Conservation (phyloP, 64 coral and sea anemone genomes). For the Montipora foliosa region DNA sequence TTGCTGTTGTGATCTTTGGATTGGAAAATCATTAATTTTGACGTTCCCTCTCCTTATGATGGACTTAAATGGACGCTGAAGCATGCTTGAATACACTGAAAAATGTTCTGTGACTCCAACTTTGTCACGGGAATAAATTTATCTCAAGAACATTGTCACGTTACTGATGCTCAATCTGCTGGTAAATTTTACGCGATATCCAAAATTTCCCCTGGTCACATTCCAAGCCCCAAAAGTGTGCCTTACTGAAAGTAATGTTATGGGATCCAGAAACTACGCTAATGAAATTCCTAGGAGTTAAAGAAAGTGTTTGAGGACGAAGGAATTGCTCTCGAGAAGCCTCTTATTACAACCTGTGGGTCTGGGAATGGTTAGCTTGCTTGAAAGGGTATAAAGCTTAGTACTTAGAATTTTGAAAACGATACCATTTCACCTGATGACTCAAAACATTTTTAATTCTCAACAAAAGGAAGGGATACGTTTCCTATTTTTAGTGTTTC, state of each 20-base stretch:
- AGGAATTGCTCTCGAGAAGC: constrained; percentile 66
- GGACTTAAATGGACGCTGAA: not conserved
- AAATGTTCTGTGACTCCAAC: constrained; percentile 78
- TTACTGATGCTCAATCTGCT: constrained; percentile 75
- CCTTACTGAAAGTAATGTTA: constrained; percentile 53
- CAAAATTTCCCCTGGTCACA: constrained; percentile 87
- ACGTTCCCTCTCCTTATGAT: not conserved
- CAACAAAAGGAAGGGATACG: too few relatives aligned
- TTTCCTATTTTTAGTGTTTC: too few relatives aligned
- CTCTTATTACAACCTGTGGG: constrained; percentile 84
- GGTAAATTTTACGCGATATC: constrained; percentile 76
- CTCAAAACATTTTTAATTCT: too few relatives aligned
- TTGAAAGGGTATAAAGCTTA: not conserved
- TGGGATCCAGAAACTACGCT: constrained; percentile 64
- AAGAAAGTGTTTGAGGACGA: constrained; percentile 80
- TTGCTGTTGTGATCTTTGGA: too few relatives aligned
- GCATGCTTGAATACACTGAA: constrained; percentile 44
- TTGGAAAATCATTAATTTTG: too few relatives aligned
- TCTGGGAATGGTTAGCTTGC: constrained; percentile 51
- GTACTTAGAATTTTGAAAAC: too few relatives aligned
- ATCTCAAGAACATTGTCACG: constrained; percentile 35
- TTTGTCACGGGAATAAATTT: constrained; percentile 77
- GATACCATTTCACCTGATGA: too few relatives aligned
- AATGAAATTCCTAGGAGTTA: constrained; percentile 72
- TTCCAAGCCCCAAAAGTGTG: constrained; percentile 65